A percentile compares a stretch with the other conserved stretches of the same genome.
Evolutionary conservation across 2,113 vertebrate genomes (phyloP).

Genomic region (Cavia porcellus): DNA sequence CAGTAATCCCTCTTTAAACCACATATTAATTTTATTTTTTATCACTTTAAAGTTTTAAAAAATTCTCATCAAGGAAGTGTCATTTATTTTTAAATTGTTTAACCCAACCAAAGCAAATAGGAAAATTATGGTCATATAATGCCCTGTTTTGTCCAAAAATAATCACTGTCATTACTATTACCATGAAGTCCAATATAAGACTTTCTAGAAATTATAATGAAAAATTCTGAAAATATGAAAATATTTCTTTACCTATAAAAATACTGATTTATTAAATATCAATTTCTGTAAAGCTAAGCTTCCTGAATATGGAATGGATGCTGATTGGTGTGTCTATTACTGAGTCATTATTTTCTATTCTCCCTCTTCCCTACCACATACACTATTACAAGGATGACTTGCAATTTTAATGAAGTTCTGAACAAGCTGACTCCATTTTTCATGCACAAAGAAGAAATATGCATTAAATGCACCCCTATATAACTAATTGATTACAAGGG

Average conservation of each 20-base stretch:
- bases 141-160: conserved; percentile 1
- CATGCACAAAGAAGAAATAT: neutral
- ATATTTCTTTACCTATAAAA: neutral
- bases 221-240: conserved; percentile 49
- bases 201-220: conserved; percentile 23
- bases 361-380: neutral
- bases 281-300: conserved; percentile 46
- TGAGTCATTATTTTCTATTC: neutral
- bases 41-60: neutral
- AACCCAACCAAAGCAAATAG: neutral
- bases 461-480: neutral
- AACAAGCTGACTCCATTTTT: neutral
- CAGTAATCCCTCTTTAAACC: conserved; percentile 5
- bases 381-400: neutral
- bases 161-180: neutral
- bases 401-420: conserved; percentile 7
- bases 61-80: neutral
- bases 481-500: neutral
- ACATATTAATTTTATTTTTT: conserved; percentile 52
- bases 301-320: conserved; percentile 2
- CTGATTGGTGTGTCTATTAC: neutral
- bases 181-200: neutral
- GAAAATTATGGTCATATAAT: conserved; percentile 46
- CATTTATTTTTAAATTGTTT: conserved; percentile 10
- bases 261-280: neutral